Percentiles rank a stretch among this genome's conserved stretches.
phyloP scores from a whole-genome alignment of 2,113 vertebrate species.

The Plestiodon gilberti region DNA sequence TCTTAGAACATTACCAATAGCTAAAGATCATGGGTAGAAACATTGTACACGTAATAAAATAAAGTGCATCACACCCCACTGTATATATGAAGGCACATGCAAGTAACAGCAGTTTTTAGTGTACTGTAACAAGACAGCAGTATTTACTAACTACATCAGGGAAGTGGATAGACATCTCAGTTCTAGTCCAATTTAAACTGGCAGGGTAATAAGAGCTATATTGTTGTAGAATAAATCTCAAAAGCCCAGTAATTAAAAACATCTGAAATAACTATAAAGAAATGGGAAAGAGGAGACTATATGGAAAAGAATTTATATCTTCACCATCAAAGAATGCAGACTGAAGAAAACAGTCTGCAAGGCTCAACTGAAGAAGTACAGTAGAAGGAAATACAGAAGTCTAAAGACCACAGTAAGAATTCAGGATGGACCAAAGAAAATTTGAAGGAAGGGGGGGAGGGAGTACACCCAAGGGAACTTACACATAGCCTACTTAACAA shows the following conservation, averaged over 20 bases:
- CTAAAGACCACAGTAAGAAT: conserved; percentile 10
- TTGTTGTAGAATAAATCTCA: background rate
- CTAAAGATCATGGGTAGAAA: background rate
- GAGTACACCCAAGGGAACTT: background rate
- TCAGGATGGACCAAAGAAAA: conserved; percentile 3
- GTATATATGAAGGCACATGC: background rate
- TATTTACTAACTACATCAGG: conserved; percentile 39
- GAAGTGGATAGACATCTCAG: conserved; percentile 5
- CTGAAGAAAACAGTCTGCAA: background rate
- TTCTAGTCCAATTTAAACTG: background rate
- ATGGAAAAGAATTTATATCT: conserved; percentile 47
- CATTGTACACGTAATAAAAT: no score
- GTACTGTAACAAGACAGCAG: conserved; percentile 33
- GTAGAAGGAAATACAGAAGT: background rate
- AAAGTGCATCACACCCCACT: background rate
- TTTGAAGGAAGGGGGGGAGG: conserved; percentile 23
- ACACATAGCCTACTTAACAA: background rate
- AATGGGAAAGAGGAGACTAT: conserved; percentile 39
- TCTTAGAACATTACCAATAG: background rate
- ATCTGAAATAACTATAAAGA: conserved; percentile 33
- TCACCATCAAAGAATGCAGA: conserved; percentile 43
- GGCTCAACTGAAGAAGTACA: conserved; percentile 33
- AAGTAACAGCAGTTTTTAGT: background rate
- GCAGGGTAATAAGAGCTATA: conserved; percentile 15
- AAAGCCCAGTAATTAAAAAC: conserved; percentile 43